Evolutionary conservation across 2,888 invertebrate species (phyloP), one percentile per base, ranked within the genome.

Genomic region (Mycalesis mineus): DNA sequence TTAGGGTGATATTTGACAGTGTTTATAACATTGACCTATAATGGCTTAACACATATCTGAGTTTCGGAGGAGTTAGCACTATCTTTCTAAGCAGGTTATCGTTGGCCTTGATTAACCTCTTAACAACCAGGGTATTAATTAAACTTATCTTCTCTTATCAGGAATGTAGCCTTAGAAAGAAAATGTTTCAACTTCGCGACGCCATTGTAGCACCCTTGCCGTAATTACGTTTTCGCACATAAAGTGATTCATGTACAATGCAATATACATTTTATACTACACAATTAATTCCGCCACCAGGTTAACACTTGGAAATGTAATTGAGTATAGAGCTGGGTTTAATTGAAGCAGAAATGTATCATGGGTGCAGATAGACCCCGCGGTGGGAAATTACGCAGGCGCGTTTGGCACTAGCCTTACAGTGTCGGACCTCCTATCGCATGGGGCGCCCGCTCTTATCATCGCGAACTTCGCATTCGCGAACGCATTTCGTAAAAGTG

Each of bases 281-380:
- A 58, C n/a, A 55, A 55, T 57, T 51, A 63, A 60, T 57, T 57
- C 28, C 37, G 9, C 17, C 45, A 55, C 42, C 36, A 59, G 54
- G 41, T 55, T 56, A 63, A 62, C 58, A 65, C 61, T 62, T 57
- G 60, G 58, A 57, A 79, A 74, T 83, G 80, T 85, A 88, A 88
- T 87, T 81, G 80, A 85, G 84, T 81, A 80, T 77, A 76, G 77
- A 80, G 78, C 73, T 68, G 73, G 78, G 78, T 88, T 88, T 88
- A 88, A 88, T 88, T 88, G 84, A 84, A 80, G 83, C 82, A 82
- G 84, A 84, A 88, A 85, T 85, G 82, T 88, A 88, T 85, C 83
- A 84, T 71, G 76, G 83, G 84, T 85, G 83, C 86, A 84, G 80
- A 51, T 39, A 39, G 40, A 73, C 50, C 61, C 72, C 69, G 73